These are phyloP conservation scores for Scaptomyza parva DNA, from an alignment of 2,888 invertebrate genomes.

Conservation along the genomic window DNA sequence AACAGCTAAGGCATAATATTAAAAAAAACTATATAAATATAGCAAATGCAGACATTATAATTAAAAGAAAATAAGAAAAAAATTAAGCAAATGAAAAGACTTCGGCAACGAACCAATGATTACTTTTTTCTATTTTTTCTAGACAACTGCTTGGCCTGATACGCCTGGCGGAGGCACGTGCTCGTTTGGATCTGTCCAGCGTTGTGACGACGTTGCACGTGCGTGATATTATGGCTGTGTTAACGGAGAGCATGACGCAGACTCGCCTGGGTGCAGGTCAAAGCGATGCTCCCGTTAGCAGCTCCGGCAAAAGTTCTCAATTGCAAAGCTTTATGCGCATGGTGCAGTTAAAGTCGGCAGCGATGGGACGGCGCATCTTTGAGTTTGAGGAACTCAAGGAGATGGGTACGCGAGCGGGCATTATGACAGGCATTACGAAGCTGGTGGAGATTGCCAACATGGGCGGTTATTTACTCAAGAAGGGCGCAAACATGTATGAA, in stretches of 20 bases:
- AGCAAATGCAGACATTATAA: constrained; percentile 1
- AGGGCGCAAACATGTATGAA: constrained; percentile 90
- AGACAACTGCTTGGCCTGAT: constrained; percentile 96
- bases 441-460: constrained; percentile 92
- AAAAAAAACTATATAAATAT: constrained; percentile 2
- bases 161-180: constrained; percentile 94
- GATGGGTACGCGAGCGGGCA: constrained; percentile 88
- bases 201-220: constrained; percentile 93
- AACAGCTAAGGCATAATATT: neutral
- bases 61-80: neutral
- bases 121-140: constrained; percentile 6
- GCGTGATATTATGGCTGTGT: constrained; percentile 92
- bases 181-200: constrained; percentile 93
- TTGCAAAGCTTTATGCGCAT: constrained; percentile 90
- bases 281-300: neutral
- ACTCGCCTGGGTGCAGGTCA: constrained; percentile 87
- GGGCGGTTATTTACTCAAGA: constrained; percentile 94
- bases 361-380: constrained; percentile 89
- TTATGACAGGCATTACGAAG: constrained; percentile 86
- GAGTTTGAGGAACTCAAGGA: constrained; percentile 91
- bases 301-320: constrained; percentile 84
- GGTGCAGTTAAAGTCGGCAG: constrained; percentile 88
- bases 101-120: constrained; percentile 43
- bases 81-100: constrained; percentile 23
- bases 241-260: constrained; percentile 92